Conservation (phyloP, 2,888 invertebrate species). For the Atrina japonica region DNA sequence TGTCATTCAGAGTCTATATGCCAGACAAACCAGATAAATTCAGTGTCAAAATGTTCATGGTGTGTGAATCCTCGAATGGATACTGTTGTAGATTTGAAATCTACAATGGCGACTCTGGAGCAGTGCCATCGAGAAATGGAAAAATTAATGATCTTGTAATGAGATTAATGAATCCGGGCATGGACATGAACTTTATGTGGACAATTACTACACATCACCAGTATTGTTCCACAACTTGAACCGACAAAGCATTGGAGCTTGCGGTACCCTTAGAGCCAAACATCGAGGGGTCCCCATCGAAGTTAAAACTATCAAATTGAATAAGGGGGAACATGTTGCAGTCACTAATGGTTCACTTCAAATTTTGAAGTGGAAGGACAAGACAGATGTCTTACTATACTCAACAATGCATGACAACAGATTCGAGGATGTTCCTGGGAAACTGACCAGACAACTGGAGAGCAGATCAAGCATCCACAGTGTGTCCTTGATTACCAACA, state of each 20-base stretch:
- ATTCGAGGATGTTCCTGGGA: conserved; percentile 2
- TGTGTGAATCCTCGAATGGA: conserved; percentile 19
- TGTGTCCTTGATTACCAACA: conserved; percentile 30
- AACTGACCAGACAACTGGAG: not conserved
- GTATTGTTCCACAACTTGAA: conserved; percentile 37
- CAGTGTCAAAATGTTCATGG: conserved; percentile 18
- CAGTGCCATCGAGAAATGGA: conserved; percentile 16
- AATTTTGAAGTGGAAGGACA: conserved; percentile 22
- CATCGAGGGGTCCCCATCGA: conserved; percentile 40
- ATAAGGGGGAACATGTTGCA: conserved; percentile 35
- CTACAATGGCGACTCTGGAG: not conserved
- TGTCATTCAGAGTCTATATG: conserved; percentile 21
- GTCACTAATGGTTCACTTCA: conserved; percentile 25
- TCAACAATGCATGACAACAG: not conserved
- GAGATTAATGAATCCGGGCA: conserved; percentile 10
- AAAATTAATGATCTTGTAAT: conserved; percentile 21
- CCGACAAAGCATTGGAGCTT: conserved; percentile 28
- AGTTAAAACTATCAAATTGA: conserved; percentile 40
- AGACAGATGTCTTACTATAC: conserved; percentile 20
- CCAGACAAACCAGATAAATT: conserved; percentile 25
- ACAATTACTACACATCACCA: conserved; percentile 46
- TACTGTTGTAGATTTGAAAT: conserved; percentile 27
- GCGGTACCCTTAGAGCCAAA: conserved; percentile 43
- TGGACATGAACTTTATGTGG: conserved; percentile 46
- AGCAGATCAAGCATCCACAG: conserved; percentile 10